Evolutionary conservation across 2,888 invertebrate species (phyloP), one percentile per base, ranked within the genome.

Genomic region (Microctonus hyperodae): DNA sequence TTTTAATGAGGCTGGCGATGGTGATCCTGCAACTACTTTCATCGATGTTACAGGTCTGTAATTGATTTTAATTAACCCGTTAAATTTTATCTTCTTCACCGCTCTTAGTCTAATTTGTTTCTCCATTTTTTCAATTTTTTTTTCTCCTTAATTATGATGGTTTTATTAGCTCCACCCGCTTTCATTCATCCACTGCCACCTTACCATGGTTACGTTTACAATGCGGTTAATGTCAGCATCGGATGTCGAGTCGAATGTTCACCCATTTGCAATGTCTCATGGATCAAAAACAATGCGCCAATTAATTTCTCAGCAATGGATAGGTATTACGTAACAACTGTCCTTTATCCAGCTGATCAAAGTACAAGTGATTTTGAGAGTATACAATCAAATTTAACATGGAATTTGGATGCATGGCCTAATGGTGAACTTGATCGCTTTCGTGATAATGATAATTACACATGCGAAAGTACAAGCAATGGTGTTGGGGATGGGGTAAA

Each of bases 221-320:
- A 92, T 64, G 90, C 93, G 11, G 85, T 87, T 62, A 86, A 88
- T 74, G 88, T 90, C 65, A 88, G 87, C 64, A 86, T 96, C 16
- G 92, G 92, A 1, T 96, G 96, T 82, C 90, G 94, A 70, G 93
- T 96, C 63, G 96, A 96, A 81, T 96, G 96, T 80, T 92, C 91
- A 10, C 96, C 96, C 0, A 87, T 91, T 37, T 96, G 96, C 85
- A 89, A 90, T 72, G 91, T 96, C 65, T 88, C 90, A 25, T 96
- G 96, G 96, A 87, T 91, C 73, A 94, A 93, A 80, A 91, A 94
- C 78, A 92, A 91, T 2, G 85, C 88, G 28, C 88, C 88, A 10
- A 90, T 96, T 72, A 88, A 91, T 73, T 65, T 76, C 78, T 51
- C 86, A 86, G 10, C 71, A 70, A 61, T 88, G 87, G 55, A 87